phyloP scores from a whole-genome alignment of 2,888 invertebrate genomes.

The Diaphora mendica region DNA sequence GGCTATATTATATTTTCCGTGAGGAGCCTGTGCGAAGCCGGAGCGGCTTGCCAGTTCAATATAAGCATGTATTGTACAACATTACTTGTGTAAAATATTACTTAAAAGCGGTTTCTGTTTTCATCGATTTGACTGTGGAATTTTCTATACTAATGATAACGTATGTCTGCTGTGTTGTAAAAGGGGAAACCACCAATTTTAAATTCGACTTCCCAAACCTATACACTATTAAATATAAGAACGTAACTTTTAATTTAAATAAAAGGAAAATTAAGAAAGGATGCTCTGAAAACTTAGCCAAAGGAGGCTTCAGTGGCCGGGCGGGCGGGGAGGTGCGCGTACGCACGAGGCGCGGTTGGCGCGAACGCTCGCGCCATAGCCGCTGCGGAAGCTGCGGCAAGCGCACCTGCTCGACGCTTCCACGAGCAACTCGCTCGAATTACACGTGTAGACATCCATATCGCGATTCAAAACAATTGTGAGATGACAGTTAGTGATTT shows the following conservation, averaged over 20 bases:
- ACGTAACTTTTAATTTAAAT: background rate
- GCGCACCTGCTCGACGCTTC: conserved; percentile 71
- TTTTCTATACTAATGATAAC: background rate
- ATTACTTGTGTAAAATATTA: no score
- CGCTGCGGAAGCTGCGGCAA: conserved; percentile 81
- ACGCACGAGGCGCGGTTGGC: conserved; percentile 75
- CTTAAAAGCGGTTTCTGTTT: no score
- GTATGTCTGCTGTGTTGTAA: background rate
- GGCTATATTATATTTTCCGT: no score
- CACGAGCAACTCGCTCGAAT: conserved; percentile 46
- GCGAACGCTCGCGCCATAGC: conserved; percentile 66
- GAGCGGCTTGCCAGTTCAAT: no score
- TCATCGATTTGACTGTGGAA: background rate
- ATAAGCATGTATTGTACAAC: no score
- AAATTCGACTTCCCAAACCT: background rate
- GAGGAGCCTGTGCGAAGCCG: no score
- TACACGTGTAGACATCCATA: conserved; percentile 50
- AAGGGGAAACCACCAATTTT: background rate
- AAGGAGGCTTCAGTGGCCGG: conserved; percentile 71
- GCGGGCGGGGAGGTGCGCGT: conserved; percentile 76
- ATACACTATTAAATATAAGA: background rate
- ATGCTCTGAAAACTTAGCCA: conserved; percentile 53
- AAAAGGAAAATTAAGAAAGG: conserved; percentile 20
- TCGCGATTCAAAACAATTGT: conserved; percentile 47
- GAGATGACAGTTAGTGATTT: conserved; percentile 73